Base-by-base conservation (phyloP, 2,888 invertebrate species). In the Ormyrus nitidulus region DNA sequence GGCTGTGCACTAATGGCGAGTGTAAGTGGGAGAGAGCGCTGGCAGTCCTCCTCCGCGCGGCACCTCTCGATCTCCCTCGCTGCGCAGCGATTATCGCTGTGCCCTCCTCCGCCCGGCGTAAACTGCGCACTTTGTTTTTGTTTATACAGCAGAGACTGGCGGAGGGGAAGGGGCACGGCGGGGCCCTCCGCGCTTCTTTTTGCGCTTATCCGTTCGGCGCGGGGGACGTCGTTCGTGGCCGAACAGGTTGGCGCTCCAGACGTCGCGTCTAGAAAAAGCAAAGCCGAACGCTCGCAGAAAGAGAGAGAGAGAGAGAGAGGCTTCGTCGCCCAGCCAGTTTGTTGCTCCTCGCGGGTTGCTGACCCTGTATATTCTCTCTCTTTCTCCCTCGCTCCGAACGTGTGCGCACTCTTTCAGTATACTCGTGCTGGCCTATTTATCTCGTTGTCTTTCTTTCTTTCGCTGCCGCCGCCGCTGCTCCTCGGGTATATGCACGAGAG, bases 291-390 rank as follows among this genome's bases (percentile, higher is more conserved):
- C 8, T 13, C 68, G 6, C 53, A 13, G 48, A n/a, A 13, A 5
- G 48, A 51, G 59, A 10, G 70, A 58, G 70, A 80, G 74, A 56
- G 70, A 77, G 74, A 13, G 64, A 61, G 70, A 66, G 48, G 51
- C 64, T 68, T 62, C 73, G 80, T 71, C 78, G 75, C 68, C 49
- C 66, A 48, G 81, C 74, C 75, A 82, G 82, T 82, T 82, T 82
- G 82, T 82, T 82, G 80, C 82, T 82, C 82, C 72, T 75, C 80
- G 66, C 75, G 71, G 82, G 82, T 82, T 82, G 82, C 80, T 80
- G 82, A 82, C 82, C 82, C 81, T 81, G 44, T 62, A 8, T 62
- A 54, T 49, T 10, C 48, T 54, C 34, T 53, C 53, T 77, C 77
- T 34, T 58, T 70, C 56, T 19, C 13, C 46, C 13, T 10, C 10